Evolutionary conservation across 2,113 vertebrate species (phyloP).

Genomic region (Lophotis ruficrista): DNA sequence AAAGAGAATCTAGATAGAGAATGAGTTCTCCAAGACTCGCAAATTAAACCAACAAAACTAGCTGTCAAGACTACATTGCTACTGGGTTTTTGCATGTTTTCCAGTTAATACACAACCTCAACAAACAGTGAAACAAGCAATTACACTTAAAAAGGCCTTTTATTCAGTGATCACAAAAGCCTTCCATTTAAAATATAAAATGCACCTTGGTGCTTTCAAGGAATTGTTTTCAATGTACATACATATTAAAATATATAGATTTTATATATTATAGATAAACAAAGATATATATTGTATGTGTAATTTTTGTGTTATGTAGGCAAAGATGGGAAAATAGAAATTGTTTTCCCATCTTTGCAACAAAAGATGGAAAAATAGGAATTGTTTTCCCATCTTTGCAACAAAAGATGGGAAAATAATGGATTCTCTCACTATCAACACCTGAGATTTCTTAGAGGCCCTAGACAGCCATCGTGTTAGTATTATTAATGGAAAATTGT

Average conservation of each 20-base stretch:
- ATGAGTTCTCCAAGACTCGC: neutral
- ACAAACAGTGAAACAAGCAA: neutral
- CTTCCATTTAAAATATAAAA: neutral
- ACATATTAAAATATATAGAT: neutral
- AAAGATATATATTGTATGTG: neutral
- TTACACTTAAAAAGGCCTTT: neutral
- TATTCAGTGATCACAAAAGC: neutral
- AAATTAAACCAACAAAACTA: neutral
- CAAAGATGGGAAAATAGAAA: neutral
- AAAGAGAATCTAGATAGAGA: neutral
- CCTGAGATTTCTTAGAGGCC: neutral
- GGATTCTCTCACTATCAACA: neutral
- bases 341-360: neutral
- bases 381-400: neutral
- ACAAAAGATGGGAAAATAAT: neutral
- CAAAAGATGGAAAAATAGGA: neutral
- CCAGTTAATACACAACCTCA: neutral
- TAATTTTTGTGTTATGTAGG: neutral
- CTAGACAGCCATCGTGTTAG: neutral
- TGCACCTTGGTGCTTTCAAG: neutral
- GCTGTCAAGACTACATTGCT: neutral
- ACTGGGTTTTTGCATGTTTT: neutral
- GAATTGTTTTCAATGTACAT: neutral
- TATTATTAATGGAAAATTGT: constrained; percentile 2
- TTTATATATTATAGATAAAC: neutral